These are phyloP conservation scores for Lasiurus borealis DNA, from an alignment of 2,113 vertebrate genomes.

Conservation along the genomic window DNA sequence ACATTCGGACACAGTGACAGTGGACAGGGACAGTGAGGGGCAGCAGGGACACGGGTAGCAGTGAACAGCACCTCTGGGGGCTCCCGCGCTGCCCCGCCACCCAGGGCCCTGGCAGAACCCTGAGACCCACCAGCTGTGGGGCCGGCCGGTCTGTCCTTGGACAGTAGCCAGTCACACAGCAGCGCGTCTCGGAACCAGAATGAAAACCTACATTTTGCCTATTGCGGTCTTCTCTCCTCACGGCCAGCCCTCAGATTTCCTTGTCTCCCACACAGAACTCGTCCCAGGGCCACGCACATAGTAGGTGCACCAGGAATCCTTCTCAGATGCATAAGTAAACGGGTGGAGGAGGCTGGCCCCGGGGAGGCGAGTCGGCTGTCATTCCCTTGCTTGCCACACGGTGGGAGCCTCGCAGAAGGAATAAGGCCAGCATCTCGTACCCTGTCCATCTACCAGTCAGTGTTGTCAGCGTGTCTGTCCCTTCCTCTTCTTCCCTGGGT, in stretches of 20 bases:
- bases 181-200: background rate
- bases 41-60: fast-evolving
- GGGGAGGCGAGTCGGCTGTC: background rate
- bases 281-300: fast-evolving
- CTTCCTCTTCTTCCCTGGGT: background rate
- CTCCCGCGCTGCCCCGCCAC: fast-evolving
- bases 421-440: background rate
- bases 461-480: background rate
- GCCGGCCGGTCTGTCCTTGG: fast-evolving
- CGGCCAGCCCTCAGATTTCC: background rate
- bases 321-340: fast-evolving
- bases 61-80: background rate
- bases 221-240: background rate
- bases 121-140: background rate
- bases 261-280: background rate
- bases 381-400: constrained; percentile 60
- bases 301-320: background rate
- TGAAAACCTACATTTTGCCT: background rate
- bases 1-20: background rate
- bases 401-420: constrained; percentile 79
- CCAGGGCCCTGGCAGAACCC: background rate
- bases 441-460: background rate
- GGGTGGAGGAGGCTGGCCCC: fast-evolving
- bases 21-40: background rate
- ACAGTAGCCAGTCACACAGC: background rate